phyloP scores from a whole-genome alignment of 2,113 vertebrate species.

The Neogobius melanostomus region DNA sequence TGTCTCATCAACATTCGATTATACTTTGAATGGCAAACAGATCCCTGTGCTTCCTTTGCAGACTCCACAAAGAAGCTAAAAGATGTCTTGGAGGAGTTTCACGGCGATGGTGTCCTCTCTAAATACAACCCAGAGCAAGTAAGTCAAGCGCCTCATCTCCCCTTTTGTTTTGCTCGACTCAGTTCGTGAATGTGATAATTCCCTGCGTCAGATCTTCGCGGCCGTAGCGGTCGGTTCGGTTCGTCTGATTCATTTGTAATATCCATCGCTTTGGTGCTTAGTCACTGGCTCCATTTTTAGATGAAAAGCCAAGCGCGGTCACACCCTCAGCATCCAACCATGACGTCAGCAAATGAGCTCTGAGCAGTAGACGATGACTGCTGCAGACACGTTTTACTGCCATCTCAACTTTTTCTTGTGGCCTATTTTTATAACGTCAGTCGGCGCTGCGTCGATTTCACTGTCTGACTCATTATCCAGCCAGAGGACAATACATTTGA shows the following conservation, averaged over 20 bases:
- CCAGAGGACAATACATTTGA: background rate
- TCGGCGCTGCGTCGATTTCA: background rate
- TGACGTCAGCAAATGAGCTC: conserved; percentile 26
- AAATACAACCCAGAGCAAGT: conserved; percentile 91
- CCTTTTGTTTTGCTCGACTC: background rate
- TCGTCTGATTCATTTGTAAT: conserved; percentile 36
- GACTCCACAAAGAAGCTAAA: conserved; percentile 95
- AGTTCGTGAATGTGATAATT: background rate
- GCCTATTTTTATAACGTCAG: background rate
- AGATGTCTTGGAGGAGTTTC: conserved; percentile 91
- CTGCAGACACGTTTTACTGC: conserved; percentile 4
- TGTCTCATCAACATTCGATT: too few relatives aligned
- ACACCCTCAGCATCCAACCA: conserved; percentile 23
- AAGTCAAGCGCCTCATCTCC: conserved; percentile 24
- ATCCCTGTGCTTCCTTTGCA: conserved; percentile 44
- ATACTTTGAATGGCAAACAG: too few relatives aligned
- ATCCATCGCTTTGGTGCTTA: conserved; percentile 30
- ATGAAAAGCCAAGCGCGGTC: conserved; percentile 12
- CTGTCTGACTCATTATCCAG: background rate
- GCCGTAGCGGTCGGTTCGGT: conserved; percentile 4
- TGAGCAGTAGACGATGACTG: background rate
- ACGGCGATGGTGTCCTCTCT: conserved; percentile 83
- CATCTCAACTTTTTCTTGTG: background rate
- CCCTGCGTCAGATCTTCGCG: background rate
- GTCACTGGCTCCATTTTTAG: conserved; percentile 33